Base-by-base conservation (phyloP, 2,797 vertebrate species). In the Acanthis flammea region DNA sequence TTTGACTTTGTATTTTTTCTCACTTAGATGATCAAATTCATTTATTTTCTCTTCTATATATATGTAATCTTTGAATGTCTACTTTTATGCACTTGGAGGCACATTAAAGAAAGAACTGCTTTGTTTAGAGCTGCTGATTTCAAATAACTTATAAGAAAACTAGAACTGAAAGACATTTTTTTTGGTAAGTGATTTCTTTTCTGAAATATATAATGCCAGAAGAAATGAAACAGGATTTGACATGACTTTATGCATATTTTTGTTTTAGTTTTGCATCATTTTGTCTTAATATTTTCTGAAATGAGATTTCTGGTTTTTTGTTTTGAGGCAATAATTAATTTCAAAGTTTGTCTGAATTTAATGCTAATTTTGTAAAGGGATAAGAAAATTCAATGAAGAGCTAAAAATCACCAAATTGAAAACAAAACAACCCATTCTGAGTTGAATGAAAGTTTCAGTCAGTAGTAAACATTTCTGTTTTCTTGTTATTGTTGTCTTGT, bases 391-490 rank as follows among this genome's bases (percentile, higher is more conserved):
- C 66, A 85, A 65, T n/a, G 28, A 89, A 67, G 24, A 80, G 81
- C 50, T 79, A 71, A 77, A 82, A 92, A 57, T 74, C 8, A 5
- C 24, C 35, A 94, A 82, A 23, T 16, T 72, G 35, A 90, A 92
- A 94, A 63, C 57, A 94, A 89, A 92, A 62, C 58, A 75, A 37
- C 14, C 55, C 31, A n/a, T 94, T 95, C 50, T 66, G 58, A 68
- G 42, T 7, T 84, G 76, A 95, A 95, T 92, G 72, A 95, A 91
- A 91, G 25, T 86, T 94, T 86, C 58, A 91, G 75, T 86, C 65
- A 75, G 51, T 84, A 90, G 85, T 92, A 96, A 96, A 96, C 54
- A 72, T 76, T 94, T 94, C 55, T 80, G 48, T 94, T 96, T 48
- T 73, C 53, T 74, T 94, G 37, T 88, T 94, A 90, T 92, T 95